Evolutionary conservation across 2,888 invertebrate species (phyloP), one percentile per base, ranked within the genome.

Genomic region (Heliconius charithonia): DNA sequence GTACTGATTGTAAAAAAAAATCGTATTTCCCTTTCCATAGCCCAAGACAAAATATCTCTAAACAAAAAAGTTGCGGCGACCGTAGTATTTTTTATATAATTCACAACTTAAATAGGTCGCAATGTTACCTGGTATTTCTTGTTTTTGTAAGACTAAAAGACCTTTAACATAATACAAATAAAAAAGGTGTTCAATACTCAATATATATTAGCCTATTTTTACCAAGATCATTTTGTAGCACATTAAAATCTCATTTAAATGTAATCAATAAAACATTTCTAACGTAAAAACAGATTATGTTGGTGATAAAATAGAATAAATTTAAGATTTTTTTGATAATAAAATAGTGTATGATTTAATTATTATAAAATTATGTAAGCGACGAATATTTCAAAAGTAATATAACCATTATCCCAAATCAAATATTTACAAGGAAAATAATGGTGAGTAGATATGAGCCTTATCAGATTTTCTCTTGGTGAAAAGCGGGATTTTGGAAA

Each of bases 171-270:
- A 16, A 71, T 29, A 71, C 6, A 29, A 56, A 71, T 56, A 22
- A 71, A 32, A n/a, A 29, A 56, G 29, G 56, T 22, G 3, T 10
- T 32, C n/a, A 72, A 37, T 59, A 72, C 1, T 32, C 7, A 22
- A 72, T 25, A 72, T 59, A n/a, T 72, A 59, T 32, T n/a, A 72
- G 13, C 32, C 56, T 29, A 32, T 32, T 59, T 51, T 56, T 2
- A 25, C 4, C 51, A 27, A 75, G 4, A 27, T 66, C 66, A 27
- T 32, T 13, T 75, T 51, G 37, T 7, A n/a, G 27, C 10, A 27
- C 25, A 75, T 75, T 75, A 75, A 75, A 75, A 29, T 66, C 13
- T n/a, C 66, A 51, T 75, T 75, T 66, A 51, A 75, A 75, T 41
- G 66, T 51, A 75, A 66, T 75, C 66, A 66, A 75, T 51, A 75